Base-by-base conservation (phyloP, 2,113 vertebrate species). In the Hyperopisus bebe region DNA sequence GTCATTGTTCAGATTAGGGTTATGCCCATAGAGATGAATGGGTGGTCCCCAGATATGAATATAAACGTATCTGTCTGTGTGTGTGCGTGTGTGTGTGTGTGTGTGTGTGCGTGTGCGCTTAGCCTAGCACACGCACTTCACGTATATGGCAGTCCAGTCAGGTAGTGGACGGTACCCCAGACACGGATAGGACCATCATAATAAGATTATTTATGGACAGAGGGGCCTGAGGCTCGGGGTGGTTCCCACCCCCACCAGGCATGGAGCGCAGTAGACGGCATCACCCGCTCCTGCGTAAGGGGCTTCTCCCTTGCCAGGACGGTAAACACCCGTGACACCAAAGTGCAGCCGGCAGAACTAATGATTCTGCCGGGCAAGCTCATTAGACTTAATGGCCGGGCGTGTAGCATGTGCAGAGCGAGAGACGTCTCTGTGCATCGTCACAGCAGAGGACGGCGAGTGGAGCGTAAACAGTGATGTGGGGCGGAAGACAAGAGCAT, bases 331-430 rank as follows among this genome's bases (percentile, higher is more conserved):
- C 39, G 17, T 24, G 17, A 24, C 39, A 47, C 51, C 10, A 88
- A 88, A 66, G 55, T 88, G 39, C 53, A 62, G 87, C 87, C 8
- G 1, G 21, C 7, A 19, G 10, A 2, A 9, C 87, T 88, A 88
- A 88, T 66, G 87, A 88, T 51, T 42, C 27, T 7, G 21, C 86
- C 42, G 21, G 10, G 58, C 87, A 66, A 62, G 42, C 87, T 62
- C 39, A 88, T 88, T 88, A 66, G 87, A 24, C 55, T 11, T 88
- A 88, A 88, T 88, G 87, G 55, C 35, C 39, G 19, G 47, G 42
- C 3, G 42, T 35, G 35, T 42, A 58, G 17, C 3, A 3, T 27
- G 46, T 10, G 10, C 39, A 62, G 35, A 24, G 51, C 1, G 31
- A 42, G 31, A 42, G 86, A 62, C 17, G 55, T 35, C 24, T 27